These are phyloP conservation scores for Hippocampus mohnikei DNA, from an alignment of 2,113 vertebrate species.

Conservation along the genomic window DNA sequence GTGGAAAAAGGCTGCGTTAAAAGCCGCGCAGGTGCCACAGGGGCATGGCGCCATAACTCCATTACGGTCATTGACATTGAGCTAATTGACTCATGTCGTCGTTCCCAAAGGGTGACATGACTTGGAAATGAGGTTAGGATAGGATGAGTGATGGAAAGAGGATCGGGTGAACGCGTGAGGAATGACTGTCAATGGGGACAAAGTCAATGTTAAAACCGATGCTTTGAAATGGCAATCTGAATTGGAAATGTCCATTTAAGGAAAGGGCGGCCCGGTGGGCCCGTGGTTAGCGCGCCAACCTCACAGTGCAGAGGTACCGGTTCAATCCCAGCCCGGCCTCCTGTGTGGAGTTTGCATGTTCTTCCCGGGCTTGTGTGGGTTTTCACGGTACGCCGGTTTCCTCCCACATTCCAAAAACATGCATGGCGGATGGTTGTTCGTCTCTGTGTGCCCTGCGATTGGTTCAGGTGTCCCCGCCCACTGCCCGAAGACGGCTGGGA, in stretches of 20 bases:
- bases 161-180: not conserved
- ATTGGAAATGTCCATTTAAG: slow-evolving; percentile 4
- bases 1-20: slow-evolving; percentile 36
- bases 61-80: slow-evolving; percentile 60
- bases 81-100: slow-evolving; percentile 57
- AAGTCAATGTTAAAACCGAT: slow-evolving; percentile 23
- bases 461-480: too few relatives aligned
- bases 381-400: too few relatives aligned
- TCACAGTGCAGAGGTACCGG: too few relatives aligned
- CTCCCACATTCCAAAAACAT: too few relatives aligned
- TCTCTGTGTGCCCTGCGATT: too few relatives aligned
- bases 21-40: slow-evolving; percentile 50
- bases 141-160: slow-evolving; percentile 10
- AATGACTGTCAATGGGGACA: not conserved
- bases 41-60: slow-evolving; percentile 50
- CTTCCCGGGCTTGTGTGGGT: too few relatives aligned
- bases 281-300: too few relatives aligned
- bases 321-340: too few relatives aligned
- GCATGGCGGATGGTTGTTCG: too few relatives aligned
- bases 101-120: slow-evolving; percentile 31
- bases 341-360: too few relatives aligned
- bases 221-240: slow-evolving; percentile 19
- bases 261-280: not conserved
- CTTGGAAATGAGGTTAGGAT: slow-evolving; percentile 31
- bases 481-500: too few relatives aligned